phyloP scores from a whole-genome alignment of 1,140 invertebrate genomes.

The Kradibia gibbosae region DNA sequence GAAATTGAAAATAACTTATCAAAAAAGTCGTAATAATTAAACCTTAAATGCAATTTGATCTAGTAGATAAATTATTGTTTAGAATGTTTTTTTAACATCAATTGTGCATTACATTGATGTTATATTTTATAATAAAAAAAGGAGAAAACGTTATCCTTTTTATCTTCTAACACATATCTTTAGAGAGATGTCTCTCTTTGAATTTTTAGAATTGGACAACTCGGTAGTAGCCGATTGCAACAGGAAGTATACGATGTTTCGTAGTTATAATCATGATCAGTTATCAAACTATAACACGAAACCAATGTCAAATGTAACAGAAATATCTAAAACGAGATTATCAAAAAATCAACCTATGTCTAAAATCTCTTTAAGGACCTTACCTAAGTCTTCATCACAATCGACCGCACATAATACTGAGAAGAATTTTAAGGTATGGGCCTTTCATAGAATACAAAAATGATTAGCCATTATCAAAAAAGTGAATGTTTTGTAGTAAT shows the following conservation, averaged over 20 bases:
- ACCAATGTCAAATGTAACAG: neutral
- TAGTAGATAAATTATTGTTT: neutral
- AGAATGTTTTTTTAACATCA: neutral
- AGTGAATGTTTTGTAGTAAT: no score
- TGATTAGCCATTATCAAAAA: no score
- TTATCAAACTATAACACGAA: neutral
- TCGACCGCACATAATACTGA: conserved; percentile 50
- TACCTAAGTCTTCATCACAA: conserved; percentile 1
- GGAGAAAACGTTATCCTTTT: neutral
- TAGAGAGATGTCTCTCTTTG: conserved; percentile 59
- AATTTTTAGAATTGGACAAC: conserved; percentile 66
- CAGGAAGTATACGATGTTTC: conserved; percentile 55
- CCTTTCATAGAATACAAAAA: neutral
- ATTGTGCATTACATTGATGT: neutral
- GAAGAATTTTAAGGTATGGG: conserved; percentile 48
- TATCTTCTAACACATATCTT: conserved; percentile 35
- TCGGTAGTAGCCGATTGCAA: conserved; percentile 37
- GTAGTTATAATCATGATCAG: conserved; percentile 53
- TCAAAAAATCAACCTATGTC: neutral
- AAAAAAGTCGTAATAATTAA: neutral
- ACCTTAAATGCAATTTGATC: neutral
- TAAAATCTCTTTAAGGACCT: conserved; percentile 29
- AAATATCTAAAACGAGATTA: conserved; percentile 2
- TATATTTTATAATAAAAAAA: neutral
- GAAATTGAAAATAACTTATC: neutral